Conservation (phyloP, 2,888 invertebrate genomes). For the Lithophane socia region DNA sequence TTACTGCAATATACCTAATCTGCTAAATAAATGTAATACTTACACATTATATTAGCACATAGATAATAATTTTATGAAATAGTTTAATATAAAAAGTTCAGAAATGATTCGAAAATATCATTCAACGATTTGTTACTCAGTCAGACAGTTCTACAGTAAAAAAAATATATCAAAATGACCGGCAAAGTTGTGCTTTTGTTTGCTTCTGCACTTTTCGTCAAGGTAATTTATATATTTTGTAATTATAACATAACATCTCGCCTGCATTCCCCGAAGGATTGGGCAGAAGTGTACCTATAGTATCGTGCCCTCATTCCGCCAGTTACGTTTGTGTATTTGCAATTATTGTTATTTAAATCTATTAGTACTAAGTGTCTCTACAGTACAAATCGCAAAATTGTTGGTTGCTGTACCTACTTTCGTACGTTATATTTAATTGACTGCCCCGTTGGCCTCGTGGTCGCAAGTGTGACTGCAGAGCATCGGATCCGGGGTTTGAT, state of each 20-base stretch:
- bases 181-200: constrained; percentile 42
- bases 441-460: background rate
- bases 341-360: background rate
- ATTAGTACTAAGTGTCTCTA: background rate
- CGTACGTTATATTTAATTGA: background rate
- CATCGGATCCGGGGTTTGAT: background rate
- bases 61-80: constrained; percentile 18
- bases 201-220: constrained; percentile 46
- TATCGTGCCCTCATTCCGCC: no score
- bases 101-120: constrained; percentile 31
- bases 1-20: background rate
- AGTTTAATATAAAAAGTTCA: constrained; percentile 42
- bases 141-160: background rate
- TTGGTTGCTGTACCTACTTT: background rate
- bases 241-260: no score
- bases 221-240: constrained; percentile 5
- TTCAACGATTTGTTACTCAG: constrained; percentile 5
- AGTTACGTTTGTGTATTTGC: no score
- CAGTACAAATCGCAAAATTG: no score
- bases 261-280: no score
- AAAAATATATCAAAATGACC: constrained; percentile 51
- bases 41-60: constrained; percentile 3
- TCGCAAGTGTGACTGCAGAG: background rate
- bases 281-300: no score
- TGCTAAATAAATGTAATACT: constrained; percentile 1